Evolutionary conservation across 2,113 vertebrate genomes (phyloP).

Genomic region (Spheniscus mendiculus): DNA sequence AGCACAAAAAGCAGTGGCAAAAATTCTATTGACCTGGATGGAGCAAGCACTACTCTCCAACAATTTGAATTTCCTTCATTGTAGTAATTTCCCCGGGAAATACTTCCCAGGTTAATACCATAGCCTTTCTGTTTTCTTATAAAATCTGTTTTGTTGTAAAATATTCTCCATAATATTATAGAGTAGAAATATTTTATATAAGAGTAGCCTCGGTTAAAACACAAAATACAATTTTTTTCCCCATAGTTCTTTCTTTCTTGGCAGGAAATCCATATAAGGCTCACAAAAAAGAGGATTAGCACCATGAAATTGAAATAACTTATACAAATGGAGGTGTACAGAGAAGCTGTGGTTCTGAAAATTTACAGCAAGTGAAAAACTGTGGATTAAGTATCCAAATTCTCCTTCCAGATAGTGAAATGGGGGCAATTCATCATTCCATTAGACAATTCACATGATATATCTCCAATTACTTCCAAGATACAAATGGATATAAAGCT

Average conservation of each 20-base stretch:
- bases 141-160: background rate
- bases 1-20: background rate
- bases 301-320: background rate
- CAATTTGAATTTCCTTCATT: background rate
- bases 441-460: background rate
- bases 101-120: background rate
- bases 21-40: background rate
- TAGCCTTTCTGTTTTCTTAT: background rate
- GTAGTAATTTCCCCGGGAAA: background rate
- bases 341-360: background rate
- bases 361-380: background rate
- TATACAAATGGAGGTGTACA: background rate
- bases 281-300: background rate
- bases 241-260: background rate
- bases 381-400: background rate
- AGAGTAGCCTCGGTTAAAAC: background rate
- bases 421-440: background rate
- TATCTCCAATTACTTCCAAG: slow-evolving; percentile 18
- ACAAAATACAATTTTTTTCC: background rate
- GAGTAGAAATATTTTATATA: background rate
- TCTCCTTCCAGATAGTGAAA: background rate
- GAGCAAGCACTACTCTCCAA: background rate
- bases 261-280: background rate
- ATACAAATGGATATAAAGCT: slow-evolving; percentile 4
- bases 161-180: background rate